Evolutionary conservation across 2,797 vertebrate genomes (phyloP).

Genomic region (Cyprinodon diabolis): DNA sequence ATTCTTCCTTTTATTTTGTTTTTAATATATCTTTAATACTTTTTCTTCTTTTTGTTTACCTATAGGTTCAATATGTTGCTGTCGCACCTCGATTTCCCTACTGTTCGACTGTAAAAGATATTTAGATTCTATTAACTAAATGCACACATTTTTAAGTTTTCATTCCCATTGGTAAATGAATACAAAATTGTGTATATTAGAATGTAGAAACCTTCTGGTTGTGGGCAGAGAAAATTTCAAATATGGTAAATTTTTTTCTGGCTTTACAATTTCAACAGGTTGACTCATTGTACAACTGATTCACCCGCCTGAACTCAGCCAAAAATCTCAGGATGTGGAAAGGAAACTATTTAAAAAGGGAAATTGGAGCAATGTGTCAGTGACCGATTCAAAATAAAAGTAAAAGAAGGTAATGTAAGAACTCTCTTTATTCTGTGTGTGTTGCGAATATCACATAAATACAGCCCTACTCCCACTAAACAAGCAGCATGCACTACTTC

Average conservation of each 20-base stretch:
- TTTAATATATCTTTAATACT: no score
- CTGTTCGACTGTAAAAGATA: no score
- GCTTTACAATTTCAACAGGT: constrained; percentile 55
- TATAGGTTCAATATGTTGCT: no score
- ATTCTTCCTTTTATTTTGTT: no score
- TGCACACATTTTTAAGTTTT: neutral
- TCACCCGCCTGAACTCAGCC: constrained; percentile 40
- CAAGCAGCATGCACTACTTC: constrained; percentile 73
- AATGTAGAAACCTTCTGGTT: constrained; percentile 1
- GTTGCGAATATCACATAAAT: constrained; percentile 67
- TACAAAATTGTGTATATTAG: neutral
- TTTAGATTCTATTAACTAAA: no score
- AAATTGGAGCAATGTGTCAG: constrained; percentile 67
- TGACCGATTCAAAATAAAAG: constrained; percentile 45
- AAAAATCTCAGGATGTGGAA: constrained; percentile 73
- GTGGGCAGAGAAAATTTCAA: constrained; percentile 53
- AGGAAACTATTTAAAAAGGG: constrained; percentile 63
- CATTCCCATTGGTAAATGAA: neutral
- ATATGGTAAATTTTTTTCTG: constrained; percentile 54
- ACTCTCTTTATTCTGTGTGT: constrained; percentile 53
- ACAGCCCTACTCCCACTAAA: constrained; percentile 67
- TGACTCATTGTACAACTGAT: constrained; percentile 77
- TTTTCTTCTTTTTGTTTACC: no score
- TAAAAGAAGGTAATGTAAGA: constrained; percentile 55
- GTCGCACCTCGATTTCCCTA: no score